Evolutionary conservation across 2,113 vertebrate genomes (phyloP).

Genomic region (Pyrgilauda ruficollis): DNA sequence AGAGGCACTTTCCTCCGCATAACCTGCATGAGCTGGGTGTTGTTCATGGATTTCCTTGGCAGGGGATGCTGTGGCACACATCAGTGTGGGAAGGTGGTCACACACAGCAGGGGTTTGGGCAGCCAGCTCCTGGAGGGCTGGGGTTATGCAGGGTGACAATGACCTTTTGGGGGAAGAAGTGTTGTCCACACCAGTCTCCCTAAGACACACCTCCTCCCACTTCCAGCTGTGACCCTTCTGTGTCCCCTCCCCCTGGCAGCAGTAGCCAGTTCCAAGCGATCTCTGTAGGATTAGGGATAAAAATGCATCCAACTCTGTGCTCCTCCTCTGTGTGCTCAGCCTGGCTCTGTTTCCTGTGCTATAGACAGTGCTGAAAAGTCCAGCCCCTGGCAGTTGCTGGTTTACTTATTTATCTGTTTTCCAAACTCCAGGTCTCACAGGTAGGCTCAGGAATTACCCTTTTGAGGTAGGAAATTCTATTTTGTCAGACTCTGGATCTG

Average conservation of each 20-base stretch:
- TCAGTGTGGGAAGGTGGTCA: background rate
- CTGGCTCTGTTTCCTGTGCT: background rate
- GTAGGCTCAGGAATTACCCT: background rate
- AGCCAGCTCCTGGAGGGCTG: background rate
- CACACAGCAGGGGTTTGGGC: background rate
- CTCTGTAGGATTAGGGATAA: background rate
- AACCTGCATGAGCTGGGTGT: background rate
- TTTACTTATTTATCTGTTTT: background rate
- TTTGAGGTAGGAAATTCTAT: background rate
- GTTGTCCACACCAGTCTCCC: background rate
- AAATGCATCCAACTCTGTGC: background rate
- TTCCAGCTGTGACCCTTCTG: background rate
- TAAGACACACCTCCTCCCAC: background rate
- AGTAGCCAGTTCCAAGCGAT: background rate
- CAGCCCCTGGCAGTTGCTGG: background rate
- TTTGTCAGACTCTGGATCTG: background rate
- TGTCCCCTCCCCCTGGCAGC: background rate
- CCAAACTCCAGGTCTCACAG: background rate
- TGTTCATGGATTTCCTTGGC: background rate
- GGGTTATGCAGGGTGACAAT: background rate
- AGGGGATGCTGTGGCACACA: background rate
- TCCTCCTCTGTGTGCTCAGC: background rate
- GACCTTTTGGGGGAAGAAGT: fast-evolving
- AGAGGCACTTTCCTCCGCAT: background rate
- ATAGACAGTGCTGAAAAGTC: fast-evolving